phyloP scores from a whole-genome alignment of 2,888 invertebrate species.

The Mechanitis mazaeus region DNA sequence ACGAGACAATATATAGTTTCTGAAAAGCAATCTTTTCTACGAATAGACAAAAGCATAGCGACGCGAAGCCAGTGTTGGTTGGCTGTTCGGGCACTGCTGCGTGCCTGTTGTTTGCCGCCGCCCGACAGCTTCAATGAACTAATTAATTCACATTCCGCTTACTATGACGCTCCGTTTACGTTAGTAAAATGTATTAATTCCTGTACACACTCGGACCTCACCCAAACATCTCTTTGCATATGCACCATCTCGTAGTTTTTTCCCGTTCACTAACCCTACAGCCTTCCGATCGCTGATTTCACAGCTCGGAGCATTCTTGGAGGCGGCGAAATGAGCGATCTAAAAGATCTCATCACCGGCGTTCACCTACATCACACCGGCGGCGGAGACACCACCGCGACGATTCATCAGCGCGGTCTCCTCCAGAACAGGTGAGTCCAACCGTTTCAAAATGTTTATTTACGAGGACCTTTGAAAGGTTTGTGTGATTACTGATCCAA shows the following conservation, averaged over 20 bases:
- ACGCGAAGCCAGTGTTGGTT: slow-evolving; percentile 56
- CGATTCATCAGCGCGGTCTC: slow-evolving; percentile 67
- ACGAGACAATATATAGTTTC: neutral
- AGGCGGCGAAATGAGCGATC: slow-evolving; percentile 88
- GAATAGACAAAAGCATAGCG: slow-evolving; percentile 39
- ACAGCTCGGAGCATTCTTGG: slow-evolving; percentile 86
- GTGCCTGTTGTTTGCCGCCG: slow-evolving; percentile 65
- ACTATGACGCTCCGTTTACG: slow-evolving; percentile 56
- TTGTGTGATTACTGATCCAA: slow-evolving; percentile 48
- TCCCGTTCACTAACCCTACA: slow-evolving; percentile 69
- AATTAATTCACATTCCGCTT: slow-evolving; percentile 52
- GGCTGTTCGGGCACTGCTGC: slow-evolving; percentile 53
- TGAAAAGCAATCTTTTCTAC: neutral
- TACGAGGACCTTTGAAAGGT: slow-evolving; percentile 48
- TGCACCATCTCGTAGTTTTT: slow-evolving; percentile 28
- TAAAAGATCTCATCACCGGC: slow-evolving; percentile 89
- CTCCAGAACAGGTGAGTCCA: slow-evolving; percentile 70
- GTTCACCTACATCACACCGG: slow-evolving; percentile 86
- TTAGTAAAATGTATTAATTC: slow-evolving; percentile 52
- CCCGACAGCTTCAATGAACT: slow-evolving; percentile 56
- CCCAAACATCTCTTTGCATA: slow-evolving; percentile 44
- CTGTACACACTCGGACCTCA: slow-evolving; percentile 54
- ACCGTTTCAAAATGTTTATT: slow-evolving; percentile 48
- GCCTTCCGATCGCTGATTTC: slow-evolving; percentile 77
- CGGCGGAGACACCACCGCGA: slow-evolving; percentile 80